A percentile compares a stretch with the other conserved stretches of the same genome.
These are phyloP conservation scores for Chrysina gloriosa DNA, from an alignment of 2,888 invertebrate genomes.

Conservation along the genomic window DNA sequence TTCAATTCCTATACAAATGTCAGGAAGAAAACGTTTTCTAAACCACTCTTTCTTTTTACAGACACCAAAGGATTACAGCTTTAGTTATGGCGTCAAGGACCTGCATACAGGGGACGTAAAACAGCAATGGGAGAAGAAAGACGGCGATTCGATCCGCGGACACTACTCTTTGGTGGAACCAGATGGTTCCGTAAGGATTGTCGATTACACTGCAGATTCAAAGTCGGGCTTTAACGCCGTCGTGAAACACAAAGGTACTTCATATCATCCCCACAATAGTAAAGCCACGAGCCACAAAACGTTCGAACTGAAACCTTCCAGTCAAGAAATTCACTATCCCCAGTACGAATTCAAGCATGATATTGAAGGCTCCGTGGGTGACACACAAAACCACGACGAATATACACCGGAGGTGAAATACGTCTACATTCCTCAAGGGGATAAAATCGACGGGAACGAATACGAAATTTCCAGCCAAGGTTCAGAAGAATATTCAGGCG, in stretches of 20 bases:
- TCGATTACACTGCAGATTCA: slow-evolving; percentile 72
- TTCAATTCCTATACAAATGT: too few relatives aligned
- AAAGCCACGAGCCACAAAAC: slow-evolving; percentile 40
- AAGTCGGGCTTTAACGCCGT: slow-evolving; percentile 70
- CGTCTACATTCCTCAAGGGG: slow-evolving; percentile 38
- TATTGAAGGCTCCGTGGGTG: not conserved
- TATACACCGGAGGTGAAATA: slow-evolving; percentile 36
- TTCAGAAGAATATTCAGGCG: slow-evolving; percentile 13
- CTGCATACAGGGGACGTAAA: slow-evolving; percentile 72
- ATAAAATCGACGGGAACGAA: slow-evolving; percentile 2
- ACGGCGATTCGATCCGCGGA: slow-evolving; percentile 72
- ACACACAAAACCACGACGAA: not conserved
- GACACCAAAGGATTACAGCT: slow-evolving; percentile 71
- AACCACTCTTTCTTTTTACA: slow-evolving; percentile 58
- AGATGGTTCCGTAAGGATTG: slow-evolving; percentile 72
- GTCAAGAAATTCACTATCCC: not conserved
- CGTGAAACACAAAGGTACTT: slow-evolving; percentile 68
- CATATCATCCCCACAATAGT: slow-evolving; percentile 57
- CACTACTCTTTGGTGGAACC: slow-evolving; percentile 77
- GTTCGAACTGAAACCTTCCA: slow-evolving; percentile 25
- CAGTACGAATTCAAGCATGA: slow-evolving; percentile 20
- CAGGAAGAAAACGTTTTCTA: not conserved
- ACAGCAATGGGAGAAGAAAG: slow-evolving; percentile 72
- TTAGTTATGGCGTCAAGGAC: slow-evolving; percentile 73
- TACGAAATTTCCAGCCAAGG: slow-evolving; percentile 23